Conservation (phyloP, 1,140 invertebrate species). For the Acromyrmex echinatior region DNA sequence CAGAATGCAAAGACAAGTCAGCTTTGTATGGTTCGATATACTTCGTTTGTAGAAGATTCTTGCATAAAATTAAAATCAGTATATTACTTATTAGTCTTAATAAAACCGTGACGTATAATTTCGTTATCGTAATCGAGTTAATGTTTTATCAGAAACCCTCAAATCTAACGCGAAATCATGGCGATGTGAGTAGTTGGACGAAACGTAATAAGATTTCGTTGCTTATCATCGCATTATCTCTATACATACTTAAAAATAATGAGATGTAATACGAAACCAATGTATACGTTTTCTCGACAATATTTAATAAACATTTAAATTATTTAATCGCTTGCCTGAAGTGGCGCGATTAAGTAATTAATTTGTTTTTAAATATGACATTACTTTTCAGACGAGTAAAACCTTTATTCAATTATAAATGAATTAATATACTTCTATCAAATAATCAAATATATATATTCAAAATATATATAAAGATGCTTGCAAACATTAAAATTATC, state of each 20-base stretch:
- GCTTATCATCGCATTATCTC: constrained; percentile 24
- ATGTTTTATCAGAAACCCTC: not conserved
- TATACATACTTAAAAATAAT: not conserved
- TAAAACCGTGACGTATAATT: not conserved
- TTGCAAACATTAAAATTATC: not conserved
- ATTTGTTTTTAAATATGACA: not conserved
- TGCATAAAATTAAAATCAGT: not conserved
- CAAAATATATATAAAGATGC: not conserved
- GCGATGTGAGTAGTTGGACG: not conserved
- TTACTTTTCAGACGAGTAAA: not conserved
- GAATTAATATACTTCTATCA: not conserved
- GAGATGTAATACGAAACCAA: not conserved
- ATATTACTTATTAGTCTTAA: not conserved
- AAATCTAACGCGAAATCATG: not conserved
- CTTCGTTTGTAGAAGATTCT: not conserved
- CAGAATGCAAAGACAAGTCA: constrained; percentile 23
- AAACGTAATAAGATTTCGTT: constrained; percentile 16
- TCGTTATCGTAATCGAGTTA: not conserved
- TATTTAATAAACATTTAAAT: constrained; percentile 8
- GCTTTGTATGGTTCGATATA: not conserved
- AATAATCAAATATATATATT: not conserved
- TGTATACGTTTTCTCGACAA: not conserved
- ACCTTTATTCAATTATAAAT: not conserved
- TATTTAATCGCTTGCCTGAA: not conserved
- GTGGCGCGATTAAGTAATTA: not conserved